Percentiles rank a stretch among this genome's conserved stretches.
These are phyloP conservation scores for Drosophila erecta DNA, from an alignment of 1,140 invertebrate genomes.

Conservation along the genomic window DNA sequence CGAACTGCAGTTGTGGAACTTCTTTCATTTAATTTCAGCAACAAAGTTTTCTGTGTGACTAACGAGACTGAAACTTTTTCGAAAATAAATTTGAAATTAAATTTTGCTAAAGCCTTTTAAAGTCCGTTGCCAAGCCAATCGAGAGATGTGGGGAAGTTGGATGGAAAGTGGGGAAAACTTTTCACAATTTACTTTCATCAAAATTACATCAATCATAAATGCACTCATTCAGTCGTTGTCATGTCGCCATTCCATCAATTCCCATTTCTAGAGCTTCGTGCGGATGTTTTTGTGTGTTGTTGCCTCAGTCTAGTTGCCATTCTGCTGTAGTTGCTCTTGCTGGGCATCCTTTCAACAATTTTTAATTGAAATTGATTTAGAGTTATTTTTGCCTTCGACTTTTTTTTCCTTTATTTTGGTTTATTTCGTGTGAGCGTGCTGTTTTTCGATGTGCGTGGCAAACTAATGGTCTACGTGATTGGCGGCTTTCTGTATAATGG, in stretches of 20 bases:
- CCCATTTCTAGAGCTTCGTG: slow-evolving; percentile 68
- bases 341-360: slow-evolving; percentile 68
- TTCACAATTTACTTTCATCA: slow-evolving; percentile 70
- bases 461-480: slow-evolving; percentile 30
- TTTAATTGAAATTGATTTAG: slow-evolving; percentile 81
- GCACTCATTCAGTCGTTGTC: slow-evolving; percentile 67
- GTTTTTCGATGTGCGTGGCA: slow-evolving; percentile 21
- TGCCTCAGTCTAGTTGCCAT: slow-evolving; percentile 23
- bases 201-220: slow-evolving; percentile 81
- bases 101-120: slow-evolving; percentile 70
- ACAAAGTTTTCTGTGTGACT: slow-evolving; percentile 66
- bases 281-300: slow-evolving; percentile 18
- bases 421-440: slow-evolving; percentile 16
- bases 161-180: slow-evolving; percentile 54
- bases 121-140: slow-evolving; percentile 25
- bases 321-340: slow-evolving; percentile 33
- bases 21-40: slow-evolving; percentile 76
- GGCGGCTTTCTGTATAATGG: slow-evolving; percentile 1
- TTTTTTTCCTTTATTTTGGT: slow-evolving; percentile 15
- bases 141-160: background rate
- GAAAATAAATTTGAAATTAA: slow-evolving; percentile 71
- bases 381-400: slow-evolving; percentile 56
- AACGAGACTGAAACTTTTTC: slow-evolving; percentile 68
- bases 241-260: slow-evolving; percentile 63
- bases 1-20: slow-evolving; percentile 70